Base-by-base conservation (phyloP, 2,888 invertebrate genomes). In the Selenia dentaria region DNA sequence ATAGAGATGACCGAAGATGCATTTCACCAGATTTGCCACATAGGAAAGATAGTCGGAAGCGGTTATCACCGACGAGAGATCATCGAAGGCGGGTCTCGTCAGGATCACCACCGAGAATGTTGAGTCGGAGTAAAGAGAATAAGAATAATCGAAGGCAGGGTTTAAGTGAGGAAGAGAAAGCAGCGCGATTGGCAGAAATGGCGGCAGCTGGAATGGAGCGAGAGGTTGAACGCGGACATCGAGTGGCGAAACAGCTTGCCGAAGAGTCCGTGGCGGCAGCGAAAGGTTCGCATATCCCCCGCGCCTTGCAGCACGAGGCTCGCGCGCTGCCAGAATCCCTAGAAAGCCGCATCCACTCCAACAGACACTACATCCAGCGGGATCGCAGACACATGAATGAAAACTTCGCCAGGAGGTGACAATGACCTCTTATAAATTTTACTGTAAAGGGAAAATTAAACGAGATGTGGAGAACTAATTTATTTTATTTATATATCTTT, bases 341-440 rank as follows among this genome's bases (percentile, higher is more conserved):
- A 0, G 97, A 96, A 70, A 93, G 94, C 52, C 92, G 98, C 59
- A 94, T 98, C 35, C 96, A 95, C 69, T 93, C 98, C 8, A 98
- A 97, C 74, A 93, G 96, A 28, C 96, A 98, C 78, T 96, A 96
- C 66, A 96, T 98, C 57, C 98, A 98, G 77, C 92, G 97, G 44
- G 95, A 95, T 2, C 92, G 92, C 11, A 86, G 92, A 13, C 94
- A 96, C 35, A 96, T 98, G 96, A 94, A 96, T 63, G 92, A 93
- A 50, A 94, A 97, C 82, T 98, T 98, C 88, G 96, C 96, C 0
- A 91, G 92, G 51, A 91, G 95, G 70, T 94, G 77, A 70, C 27
- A 10, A 10, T 27, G 12, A 6, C 22, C 13, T 25, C 2, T 11
- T 9, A 9, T 6, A 24, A 3, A 1, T 6, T 12, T 22, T 33